phyloP scores from a whole-genome alignment of 2,797 vertebrate genomes.

The Harpagifer antarcticus region DNA sequence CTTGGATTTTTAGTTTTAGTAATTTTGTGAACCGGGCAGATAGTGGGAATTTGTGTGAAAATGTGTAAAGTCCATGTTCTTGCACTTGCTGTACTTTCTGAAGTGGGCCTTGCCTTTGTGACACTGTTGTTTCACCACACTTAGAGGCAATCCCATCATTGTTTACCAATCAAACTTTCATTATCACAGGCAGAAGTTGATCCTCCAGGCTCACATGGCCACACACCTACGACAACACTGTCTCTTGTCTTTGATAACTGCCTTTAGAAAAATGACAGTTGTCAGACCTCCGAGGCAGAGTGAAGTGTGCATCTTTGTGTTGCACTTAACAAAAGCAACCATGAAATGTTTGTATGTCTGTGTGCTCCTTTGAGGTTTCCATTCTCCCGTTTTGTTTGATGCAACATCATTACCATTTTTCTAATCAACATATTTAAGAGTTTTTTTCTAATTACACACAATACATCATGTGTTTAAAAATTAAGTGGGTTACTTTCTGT shows the following conservation, averaged over 20 bases:
- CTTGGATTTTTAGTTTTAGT: neutral
- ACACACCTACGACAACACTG: slow-evolving; percentile 21
- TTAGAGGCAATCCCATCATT: slow-evolving; percentile 7
- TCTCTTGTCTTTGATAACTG: slow-evolving; percentile 31
- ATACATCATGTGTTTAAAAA: neutral
- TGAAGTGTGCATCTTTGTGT: slow-evolving; percentile 6
- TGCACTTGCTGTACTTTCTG: neutral
- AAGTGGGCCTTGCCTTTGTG: neutral
- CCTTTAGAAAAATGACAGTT: slow-evolving; percentile 32
- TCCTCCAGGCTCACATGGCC: slow-evolving; percentile 14
- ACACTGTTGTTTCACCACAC: slow-evolving; percentile 9
- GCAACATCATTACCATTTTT: slow-evolving; percentile 14
- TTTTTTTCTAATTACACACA: neutral
- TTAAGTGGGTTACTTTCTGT: neutral
- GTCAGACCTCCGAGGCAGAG: slow-evolving; percentile 13
- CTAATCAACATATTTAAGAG: neutral
- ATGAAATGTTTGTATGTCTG: slow-evolving; percentile 1
- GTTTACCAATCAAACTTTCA: slow-evolving; percentile 46
- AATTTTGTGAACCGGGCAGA: neutral
- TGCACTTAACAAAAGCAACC: slow-evolving; percentile 15
- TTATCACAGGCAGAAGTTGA: slow-evolving; percentile 33
- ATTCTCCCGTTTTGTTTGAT: neutral
- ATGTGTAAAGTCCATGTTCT: neutral
- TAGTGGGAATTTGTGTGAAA: neutral
- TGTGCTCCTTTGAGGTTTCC: neutral